Evolutionary conservation across 1,140 invertebrate species (phyloP).

Genomic region (Teleogryllus occipitalis): DNA sequence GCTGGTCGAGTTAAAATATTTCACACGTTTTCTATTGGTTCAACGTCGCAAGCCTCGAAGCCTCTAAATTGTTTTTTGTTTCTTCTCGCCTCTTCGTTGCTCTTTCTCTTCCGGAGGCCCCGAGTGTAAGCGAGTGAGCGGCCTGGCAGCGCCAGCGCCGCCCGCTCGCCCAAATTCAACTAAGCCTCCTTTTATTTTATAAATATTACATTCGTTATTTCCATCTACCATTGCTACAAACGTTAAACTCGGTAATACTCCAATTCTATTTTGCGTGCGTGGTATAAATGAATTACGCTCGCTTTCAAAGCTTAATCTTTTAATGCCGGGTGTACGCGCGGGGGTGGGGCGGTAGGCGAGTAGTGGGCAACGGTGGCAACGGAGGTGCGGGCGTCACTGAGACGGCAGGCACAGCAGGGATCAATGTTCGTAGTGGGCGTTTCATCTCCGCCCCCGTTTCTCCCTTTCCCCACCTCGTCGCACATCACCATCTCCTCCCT

Average conservation of each 20-base stretch:
- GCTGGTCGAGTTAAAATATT: too few species aligned
- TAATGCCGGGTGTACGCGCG: neutral
- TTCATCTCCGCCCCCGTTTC: too few species aligned
- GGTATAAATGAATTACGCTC: conserved; percentile 1
- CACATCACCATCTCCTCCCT: too few species aligned
- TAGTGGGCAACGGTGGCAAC: neutral
- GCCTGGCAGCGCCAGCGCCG: neutral
- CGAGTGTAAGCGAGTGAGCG: neutral
- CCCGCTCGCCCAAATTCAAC: neutral
- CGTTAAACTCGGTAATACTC: neutral
- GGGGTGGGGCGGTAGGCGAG: too few species aligned
- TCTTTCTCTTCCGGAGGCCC: too few species aligned
- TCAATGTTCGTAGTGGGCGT: too few species aligned
- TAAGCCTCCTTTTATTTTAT: conserved; percentile 1
- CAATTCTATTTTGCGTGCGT: neutral
- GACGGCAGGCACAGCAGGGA: neutral
- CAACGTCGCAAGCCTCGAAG: too few species aligned
- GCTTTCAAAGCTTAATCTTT: neutral
- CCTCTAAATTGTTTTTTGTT: too few species aligned
- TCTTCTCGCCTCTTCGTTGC: too few species aligned
- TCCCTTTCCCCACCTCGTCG: too few species aligned
- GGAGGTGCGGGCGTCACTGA: neutral
- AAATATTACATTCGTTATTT: neutral
- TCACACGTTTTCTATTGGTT: too few species aligned
- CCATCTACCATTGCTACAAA: neutral